Evolutionary conservation across 2,888 invertebrate genomes (phyloP).

Genomic region (Saturnia japonica): DNA sequence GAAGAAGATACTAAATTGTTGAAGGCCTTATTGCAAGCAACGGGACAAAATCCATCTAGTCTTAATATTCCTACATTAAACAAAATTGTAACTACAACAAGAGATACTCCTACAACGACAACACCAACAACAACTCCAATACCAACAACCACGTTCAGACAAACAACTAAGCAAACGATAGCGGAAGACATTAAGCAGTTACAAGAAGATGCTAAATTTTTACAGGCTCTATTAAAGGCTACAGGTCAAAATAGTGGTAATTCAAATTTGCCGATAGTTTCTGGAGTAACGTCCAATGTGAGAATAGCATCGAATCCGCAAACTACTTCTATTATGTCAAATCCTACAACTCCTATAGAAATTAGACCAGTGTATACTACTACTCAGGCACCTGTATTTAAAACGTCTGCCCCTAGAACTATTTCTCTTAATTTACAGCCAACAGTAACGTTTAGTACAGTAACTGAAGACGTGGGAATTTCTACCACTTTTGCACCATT

Average conservation of each 20-base stretch:
- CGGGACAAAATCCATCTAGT: constrained; percentile 66
- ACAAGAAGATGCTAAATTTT: constrained; percentile 68
- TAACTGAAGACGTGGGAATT: constrained; percentile 59
- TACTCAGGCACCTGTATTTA: constrained; percentile 49
- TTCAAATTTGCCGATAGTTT: constrained; percentile 60
- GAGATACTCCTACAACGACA: constrained; percentile 37
- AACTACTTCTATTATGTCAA: constrained; percentile 63
- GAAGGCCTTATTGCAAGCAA: constrained; percentile 70
- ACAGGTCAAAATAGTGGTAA: constrained; percentile 58
- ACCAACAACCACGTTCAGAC: constrained; percentile 39
- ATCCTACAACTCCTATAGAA: constrained; percentile 65
- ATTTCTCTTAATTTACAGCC: constrained; percentile 62
- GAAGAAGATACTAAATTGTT: constrained; percentile 74
- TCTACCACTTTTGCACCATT: constrained; percentile 68
- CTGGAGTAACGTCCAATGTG: constrained; percentile 70
- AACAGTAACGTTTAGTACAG: constrained; percentile 39
- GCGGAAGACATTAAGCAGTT: constrained; percentile 65
- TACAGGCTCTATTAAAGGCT: constrained; percentile 72
- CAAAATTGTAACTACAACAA: constrained; percentile 47
- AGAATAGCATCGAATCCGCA: constrained; percentile 69
- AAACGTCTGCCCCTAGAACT: constrained; percentile 55
- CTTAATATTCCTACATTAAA: constrained; percentile 66
- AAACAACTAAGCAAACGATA: constrained; percentile 50
- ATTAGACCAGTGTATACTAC: constrained; percentile 64
- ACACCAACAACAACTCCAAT: constrained; percentile 42